These are phyloP conservation scores for Tinea pellionella DNA, from an alignment of 2,888 invertebrate species.

Conservation along the genomic window DNA sequence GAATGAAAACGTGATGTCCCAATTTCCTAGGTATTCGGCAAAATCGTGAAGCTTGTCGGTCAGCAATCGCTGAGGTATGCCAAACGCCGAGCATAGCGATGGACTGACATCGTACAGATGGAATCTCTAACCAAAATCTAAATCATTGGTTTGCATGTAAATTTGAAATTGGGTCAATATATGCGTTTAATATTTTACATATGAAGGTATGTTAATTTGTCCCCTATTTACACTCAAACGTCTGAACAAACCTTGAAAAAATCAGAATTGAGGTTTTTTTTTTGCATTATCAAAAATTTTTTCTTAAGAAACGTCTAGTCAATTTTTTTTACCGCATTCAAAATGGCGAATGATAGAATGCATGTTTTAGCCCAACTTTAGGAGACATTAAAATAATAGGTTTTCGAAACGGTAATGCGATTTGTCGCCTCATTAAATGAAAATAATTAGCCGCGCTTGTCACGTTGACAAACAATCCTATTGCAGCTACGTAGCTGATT, in stretches of 20 bases:
- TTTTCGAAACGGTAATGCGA: slow-evolving; percentile 82
- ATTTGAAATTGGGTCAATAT: too few relatives aligned
- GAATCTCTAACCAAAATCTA: not conserved
- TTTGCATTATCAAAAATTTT: too few relatives aligned
- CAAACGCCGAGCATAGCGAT: not conserved
- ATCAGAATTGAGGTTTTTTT: too few relatives aligned
- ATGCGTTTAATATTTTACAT: too few relatives aligned
- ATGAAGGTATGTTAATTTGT: too few relatives aligned
- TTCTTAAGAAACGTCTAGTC: too few relatives aligned
- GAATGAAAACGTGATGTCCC: not conserved
- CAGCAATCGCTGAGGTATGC: not conserved
- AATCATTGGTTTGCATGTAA: too few relatives aligned
- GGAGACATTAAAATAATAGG: slow-evolving; percentile 83
- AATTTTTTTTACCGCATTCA: too few relatives aligned
- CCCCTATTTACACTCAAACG: too few relatives aligned
- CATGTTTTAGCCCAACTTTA: slow-evolving; percentile 81
- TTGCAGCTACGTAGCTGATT: slow-evolving; percentile 80
- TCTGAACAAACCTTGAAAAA: too few relatives aligned
- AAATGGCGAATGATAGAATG: slow-evolving; percentile 78
- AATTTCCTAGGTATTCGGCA: slow-evolving; percentile 5
- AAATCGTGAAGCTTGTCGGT: not conserved
- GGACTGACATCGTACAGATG: not conserved
- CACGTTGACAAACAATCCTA: slow-evolving; percentile 77
- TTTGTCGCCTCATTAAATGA: slow-evolving; percentile 81
- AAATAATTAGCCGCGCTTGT: slow-evolving; percentile 83